Evolutionary conservation across 2,888 invertebrate species (phyloP), one percentile per base, ranked within the genome.

Genomic region (Chrysotoxum bicinctum): DNA sequence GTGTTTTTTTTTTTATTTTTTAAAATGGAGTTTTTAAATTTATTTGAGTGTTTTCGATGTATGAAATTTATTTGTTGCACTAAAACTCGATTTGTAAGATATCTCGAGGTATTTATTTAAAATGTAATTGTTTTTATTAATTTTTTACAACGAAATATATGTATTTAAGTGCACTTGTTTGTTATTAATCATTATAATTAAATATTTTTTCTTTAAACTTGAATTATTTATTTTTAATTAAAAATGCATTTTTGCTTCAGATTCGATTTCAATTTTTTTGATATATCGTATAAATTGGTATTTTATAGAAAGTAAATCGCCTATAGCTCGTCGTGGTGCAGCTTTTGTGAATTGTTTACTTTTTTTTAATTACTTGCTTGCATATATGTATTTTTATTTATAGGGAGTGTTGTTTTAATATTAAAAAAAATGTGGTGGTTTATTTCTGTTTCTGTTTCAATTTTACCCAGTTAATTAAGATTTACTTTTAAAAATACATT

Each of bases 281-380:
- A 58, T 66, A 5, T 26, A 14, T 16, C 19, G n/a, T 40, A 16
- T 60, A 12, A 19, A 35, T 35, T 56, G 19, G 35, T 9, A 19
- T 19, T 30, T 3, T 35, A 35, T 19, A 35, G 2, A 37, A 3
- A 32, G 19, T 35, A 37, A 16, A 50, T 40, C 21, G 23, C 12
- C 37, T 68, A 54, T 64, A 56, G 60, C 66, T 77, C 77, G 77
- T 72, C 72, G 68, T 77, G 50, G 72, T 60, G 60, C 60, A 68
- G 74, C 37, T 30, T 62, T 70, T 74, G 69, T 75, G 54, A 56
- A 64, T 23, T 64, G 21, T 64, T 66, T 19, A 10, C 19, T 69
- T 70, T 54, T 70, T 54, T n/a, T 30, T 26, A 40, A 54, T 50
- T 58, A n/a, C 21, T 37, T 21, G 43, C 9, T 4, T 16, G 19